A percentile compares a stretch with the other conserved stretches of the same genome.
These are phyloP conservation scores for Hirtodrosophila trivittata DNA, from an alignment of 2,888 invertebrate genomes.

Conservation along the genomic window DNA sequence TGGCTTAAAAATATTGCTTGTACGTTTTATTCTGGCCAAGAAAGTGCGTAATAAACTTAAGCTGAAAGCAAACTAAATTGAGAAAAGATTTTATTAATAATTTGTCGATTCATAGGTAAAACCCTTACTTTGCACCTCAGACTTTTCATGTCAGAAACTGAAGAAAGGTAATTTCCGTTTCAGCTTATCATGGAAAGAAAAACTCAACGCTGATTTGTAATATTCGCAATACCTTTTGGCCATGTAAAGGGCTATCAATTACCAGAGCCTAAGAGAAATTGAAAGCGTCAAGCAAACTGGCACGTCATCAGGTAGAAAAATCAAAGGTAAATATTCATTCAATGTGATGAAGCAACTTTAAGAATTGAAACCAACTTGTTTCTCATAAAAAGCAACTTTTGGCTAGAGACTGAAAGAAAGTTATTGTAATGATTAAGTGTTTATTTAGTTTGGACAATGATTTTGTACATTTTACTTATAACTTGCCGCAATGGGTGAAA, in stretches of 20 bases:
- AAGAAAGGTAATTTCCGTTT: too few species aligned
- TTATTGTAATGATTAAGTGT: conserved; percentile 63
- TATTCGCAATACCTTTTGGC: conserved; percentile 5
- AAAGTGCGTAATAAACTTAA: too few species aligned
- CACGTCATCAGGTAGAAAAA: conserved; percentile 32
- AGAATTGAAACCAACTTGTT: too few species aligned
- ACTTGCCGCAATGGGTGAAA: conserved; percentile 8
- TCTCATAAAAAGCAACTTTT: conserved; percentile 15
- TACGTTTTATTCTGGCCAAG: too few species aligned
- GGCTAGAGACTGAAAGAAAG: conserved; percentile 16
- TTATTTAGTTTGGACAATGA: conserved; percentile 52
- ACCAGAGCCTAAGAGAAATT: conserved; percentile 9
- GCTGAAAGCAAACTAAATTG: too few species aligned
- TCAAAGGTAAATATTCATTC: conserved; percentile 26
- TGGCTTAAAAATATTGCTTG: too few species aligned
- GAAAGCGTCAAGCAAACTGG: neutral
- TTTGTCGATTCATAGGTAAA: too few species aligned
- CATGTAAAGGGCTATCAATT: conserved; percentile 29
- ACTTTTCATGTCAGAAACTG: too few species aligned
- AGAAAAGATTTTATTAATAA: too few species aligned
- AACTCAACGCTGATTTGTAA: neutral
- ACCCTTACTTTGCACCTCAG: too few species aligned
- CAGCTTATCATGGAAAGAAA: too few species aligned
- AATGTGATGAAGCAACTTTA: conserved; percentile 32
- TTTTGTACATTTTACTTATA: conserved; percentile 35